Evolutionary conservation across 1,140 invertebrate species (phyloP).

Genomic region (Ostrea denselamellosa): DNA sequence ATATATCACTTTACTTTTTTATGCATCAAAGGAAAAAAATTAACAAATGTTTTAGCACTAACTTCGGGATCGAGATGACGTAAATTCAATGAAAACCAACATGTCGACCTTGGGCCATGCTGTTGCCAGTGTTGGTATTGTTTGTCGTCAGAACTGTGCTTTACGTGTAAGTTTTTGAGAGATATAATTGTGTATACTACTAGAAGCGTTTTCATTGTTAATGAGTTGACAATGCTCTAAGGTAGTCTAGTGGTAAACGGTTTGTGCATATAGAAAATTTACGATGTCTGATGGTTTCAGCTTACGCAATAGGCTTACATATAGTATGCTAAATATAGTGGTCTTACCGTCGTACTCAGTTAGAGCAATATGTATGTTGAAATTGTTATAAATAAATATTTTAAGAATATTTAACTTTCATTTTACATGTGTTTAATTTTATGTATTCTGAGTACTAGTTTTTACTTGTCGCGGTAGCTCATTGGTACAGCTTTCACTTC

Average conservation of each 20-base stretch:
- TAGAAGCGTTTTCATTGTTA: no score
- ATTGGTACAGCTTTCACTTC: no score
- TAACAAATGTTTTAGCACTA: background rate
- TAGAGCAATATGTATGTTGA: no score
- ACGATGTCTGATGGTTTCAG: background rate
- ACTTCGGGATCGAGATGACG: background rate
- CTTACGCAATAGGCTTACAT: background rate
- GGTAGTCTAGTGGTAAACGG: no score
- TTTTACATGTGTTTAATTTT: no score
- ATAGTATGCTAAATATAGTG: no score
- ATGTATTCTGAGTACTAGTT: no score
- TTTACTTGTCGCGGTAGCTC: no score
- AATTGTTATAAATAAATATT: no score
- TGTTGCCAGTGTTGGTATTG: conserved; percentile 23
- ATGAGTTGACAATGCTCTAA: no score
- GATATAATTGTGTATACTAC: background rate
- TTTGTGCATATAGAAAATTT: no score
- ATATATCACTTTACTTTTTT: background rate
- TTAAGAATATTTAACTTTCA: no score
- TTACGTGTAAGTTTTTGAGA: conserved; percentile 5
- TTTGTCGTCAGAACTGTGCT: conserved; percentile 28
- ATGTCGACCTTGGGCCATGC: conserved; percentile 47
- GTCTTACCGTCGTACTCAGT: background rate
- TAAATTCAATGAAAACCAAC: background rate
- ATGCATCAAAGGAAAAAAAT: background rate